Evolutionary conservation across 2,113 vertebrate genomes (phyloP).

Genomic region (Melanerpes formicivorus): DNA sequence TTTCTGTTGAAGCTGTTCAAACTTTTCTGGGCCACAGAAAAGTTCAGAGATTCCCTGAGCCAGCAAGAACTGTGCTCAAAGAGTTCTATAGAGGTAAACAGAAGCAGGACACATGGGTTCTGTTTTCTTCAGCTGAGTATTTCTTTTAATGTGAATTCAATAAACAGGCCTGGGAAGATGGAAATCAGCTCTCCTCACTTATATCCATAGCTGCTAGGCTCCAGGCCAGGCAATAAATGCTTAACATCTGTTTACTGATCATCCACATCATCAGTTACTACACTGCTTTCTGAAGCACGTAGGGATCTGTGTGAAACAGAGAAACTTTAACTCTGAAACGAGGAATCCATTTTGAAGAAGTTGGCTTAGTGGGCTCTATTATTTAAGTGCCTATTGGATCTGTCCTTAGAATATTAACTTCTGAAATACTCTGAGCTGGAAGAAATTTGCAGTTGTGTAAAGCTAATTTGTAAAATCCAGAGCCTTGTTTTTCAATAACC

Average conservation of each 20-base stretch:
- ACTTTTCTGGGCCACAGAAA: background rate
- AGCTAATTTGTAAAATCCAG: background rate
- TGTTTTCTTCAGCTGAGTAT: background rate
- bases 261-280: background rate
- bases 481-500: background rate
- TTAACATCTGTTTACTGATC: background rate
- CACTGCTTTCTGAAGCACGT: background rate
- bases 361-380: background rate
- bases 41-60: background rate
- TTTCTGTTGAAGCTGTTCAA: background rate
- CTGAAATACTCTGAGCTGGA: background rate
- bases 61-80: background rate
- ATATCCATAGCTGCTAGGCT: background rate
- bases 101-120: background rate
- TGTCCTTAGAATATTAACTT: background rate
- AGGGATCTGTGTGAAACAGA: background rate
- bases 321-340: background rate
- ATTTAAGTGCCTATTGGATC: background rate
- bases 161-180: background rate
- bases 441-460: background rate
- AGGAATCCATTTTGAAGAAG: background rate
- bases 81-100: background rate
- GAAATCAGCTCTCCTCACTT: background rate
- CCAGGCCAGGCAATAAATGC: background rate
- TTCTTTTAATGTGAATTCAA: background rate